A percentile compares a stretch with the other conserved stretches of the same genome.
These are phyloP conservation scores for Urocynchramus pylzowi DNA, from an alignment of 2,113 vertebrate genomes.

Conservation along the genomic window DNA sequence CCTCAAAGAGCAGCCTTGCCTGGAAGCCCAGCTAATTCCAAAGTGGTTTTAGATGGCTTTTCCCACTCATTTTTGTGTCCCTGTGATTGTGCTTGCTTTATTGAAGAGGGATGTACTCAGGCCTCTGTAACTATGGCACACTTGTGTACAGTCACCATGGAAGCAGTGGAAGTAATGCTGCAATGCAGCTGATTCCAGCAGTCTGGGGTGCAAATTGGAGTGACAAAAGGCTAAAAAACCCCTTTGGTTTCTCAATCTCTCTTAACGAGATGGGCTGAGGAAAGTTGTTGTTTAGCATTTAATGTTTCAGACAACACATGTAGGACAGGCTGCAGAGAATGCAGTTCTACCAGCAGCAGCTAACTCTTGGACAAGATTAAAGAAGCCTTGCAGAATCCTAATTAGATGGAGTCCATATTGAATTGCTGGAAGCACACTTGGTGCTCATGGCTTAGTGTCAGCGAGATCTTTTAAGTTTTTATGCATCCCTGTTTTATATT, in stretches of 20 bases:
- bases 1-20: not conserved
- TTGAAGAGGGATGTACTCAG: not conserved
- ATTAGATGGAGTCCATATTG: not conserved
- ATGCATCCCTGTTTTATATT: not conserved
- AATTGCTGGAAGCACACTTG: not conserved
- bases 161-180: not conserved
- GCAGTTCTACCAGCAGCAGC: not conserved
- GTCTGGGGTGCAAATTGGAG: not conserved
- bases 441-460: not conserved
- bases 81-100: not conserved
- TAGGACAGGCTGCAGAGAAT: not conserved
- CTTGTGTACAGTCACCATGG: not conserved
- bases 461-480: not conserved
- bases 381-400: not conserved
- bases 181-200: not conserved
- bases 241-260: not conserved
- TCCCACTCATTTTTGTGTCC: not conserved
- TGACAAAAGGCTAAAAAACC: not conserved
- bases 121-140: not conserved
- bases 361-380: not conserved
- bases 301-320: not conserved
- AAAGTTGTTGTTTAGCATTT: not conserved
- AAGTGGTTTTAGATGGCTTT: not conserved
- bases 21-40: not conserved
- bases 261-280: not conserved